These are phyloP conservation scores for Scortum barcoo DNA, from an alignment of 2,113 vertebrate species.

Conservation along the genomic window DNA sequence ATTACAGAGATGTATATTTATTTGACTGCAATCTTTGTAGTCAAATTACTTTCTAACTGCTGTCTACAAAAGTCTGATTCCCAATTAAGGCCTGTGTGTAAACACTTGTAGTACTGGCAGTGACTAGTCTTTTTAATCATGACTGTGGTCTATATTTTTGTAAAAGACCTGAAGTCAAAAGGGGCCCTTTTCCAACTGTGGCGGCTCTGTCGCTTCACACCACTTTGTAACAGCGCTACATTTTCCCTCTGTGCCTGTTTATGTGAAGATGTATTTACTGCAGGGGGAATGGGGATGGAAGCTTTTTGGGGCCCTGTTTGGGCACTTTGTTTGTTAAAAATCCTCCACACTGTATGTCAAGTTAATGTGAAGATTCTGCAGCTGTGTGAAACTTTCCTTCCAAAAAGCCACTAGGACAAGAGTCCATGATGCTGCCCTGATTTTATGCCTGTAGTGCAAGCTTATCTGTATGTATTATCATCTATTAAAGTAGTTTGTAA, in stretches of 20 bases:
- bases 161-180: conserved; percentile 30
- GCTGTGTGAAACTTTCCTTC: background rate
- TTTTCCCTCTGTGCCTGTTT: conserved; percentile 46
- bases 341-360: background rate
- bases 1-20: conserved; percentile 57
- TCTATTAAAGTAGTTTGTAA: background rate
- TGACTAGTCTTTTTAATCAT: conserved; percentile 69
- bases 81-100: conserved; percentile 53
- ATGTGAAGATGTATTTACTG: conserved; percentile 56
- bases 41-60: conserved; percentile 52
- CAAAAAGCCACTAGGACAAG: background rate
- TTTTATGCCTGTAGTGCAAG: background rate
- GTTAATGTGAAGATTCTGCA: background rate
- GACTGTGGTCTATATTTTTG: conserved; percentile 57
- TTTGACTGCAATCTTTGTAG: conserved; percentile 52
- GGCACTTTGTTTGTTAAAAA: conserved; percentile 24
- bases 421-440: background rate
- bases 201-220: conserved; percentile 51
- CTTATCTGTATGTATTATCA: background rate
- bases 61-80: conserved; percentile 40
- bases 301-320: conserved; percentile 9
- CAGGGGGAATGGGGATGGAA: conserved; percentile 2
- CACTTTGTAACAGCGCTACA: conserved; percentile 19
- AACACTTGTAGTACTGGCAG: conserved; percentile 46
- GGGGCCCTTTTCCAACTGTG: conserved; percentile 21